Evolutionary conservation across 2,888 invertebrate genomes (phyloP).

Genomic region (Eupithecia centaureata): DNA sequence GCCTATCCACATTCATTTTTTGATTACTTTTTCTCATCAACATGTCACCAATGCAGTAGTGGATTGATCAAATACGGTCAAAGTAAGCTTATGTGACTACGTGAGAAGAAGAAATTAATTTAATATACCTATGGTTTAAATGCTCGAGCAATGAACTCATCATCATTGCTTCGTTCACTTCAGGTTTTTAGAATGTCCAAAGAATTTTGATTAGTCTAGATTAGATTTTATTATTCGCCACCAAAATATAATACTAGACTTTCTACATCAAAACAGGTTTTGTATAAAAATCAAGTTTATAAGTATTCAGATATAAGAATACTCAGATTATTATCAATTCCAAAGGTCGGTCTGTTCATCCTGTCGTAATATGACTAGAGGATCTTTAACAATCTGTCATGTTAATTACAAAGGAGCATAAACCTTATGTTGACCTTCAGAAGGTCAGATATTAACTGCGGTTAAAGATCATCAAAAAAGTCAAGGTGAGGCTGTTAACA

Average conservation of each 20-base stretch:
- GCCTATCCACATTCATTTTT: too few relatives aligned
- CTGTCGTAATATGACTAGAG: neutral
- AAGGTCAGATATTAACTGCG: conserved; percentile 17
- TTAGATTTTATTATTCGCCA: neutral
- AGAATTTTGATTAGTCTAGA: neutral
- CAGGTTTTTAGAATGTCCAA: neutral
- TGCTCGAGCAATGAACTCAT: neutral
- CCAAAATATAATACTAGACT: neutral
- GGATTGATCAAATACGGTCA: too few relatives aligned
- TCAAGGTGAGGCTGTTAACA: conserved; percentile 32
- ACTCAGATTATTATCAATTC: neutral
- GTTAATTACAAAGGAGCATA: neutral
- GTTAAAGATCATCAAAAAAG: conserved; percentile 30
- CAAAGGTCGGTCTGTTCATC: neutral
- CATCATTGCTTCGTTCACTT: neutral
- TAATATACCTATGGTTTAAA: too few relatives aligned
- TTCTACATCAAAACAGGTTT: neutral
- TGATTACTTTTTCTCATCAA: neutral
- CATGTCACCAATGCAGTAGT: too few relatives aligned
- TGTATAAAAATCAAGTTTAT: neutral
- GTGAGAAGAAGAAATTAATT: too few relatives aligned
- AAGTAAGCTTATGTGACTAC: too few relatives aligned
- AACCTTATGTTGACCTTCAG: conserved; percentile 18
- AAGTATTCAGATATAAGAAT: neutral
- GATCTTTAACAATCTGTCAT: neutral